phyloP scores from a whole-genome alignment of 2,113 vertebrate genomes.

The Hydropotes inermis region DNA sequence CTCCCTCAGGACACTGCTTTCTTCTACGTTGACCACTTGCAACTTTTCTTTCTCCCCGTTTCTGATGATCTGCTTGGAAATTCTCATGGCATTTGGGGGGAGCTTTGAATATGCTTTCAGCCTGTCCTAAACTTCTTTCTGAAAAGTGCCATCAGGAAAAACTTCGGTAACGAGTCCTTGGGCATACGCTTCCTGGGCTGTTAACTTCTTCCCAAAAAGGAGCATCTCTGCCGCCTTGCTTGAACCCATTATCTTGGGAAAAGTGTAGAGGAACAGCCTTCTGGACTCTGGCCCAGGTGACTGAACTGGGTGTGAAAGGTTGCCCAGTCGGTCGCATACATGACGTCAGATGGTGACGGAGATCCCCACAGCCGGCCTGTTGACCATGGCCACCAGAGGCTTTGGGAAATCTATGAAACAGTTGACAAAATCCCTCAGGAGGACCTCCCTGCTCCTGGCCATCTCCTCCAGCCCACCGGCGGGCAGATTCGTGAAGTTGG shows the following conservation, averaged over 20 bases:
- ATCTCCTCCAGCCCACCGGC: conserved; percentile 76
- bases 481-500: conserved; percentile 82
- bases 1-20: conserved; percentile 83
- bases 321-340: conserved; percentile 87
- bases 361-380: conserved; percentile 89
- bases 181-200: conserved; percentile 88
- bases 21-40: conserved; percentile 83
- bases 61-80: conserved; percentile 91
- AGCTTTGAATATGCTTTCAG: conserved; percentile 86
- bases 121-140: conserved; percentile 89
- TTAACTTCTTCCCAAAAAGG: conserved; percentile 93
- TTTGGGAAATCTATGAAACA: conserved; percentile 91
- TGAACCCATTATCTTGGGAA: conserved; percentile 90
- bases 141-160: conserved; percentile 90
- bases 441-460: conserved; percentile 65
- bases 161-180: conserved; percentile 91
- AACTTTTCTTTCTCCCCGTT: conserved; percentile 86
- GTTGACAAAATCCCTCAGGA: conserved; percentile 84
- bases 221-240: conserved; percentile 91
- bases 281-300: conserved; percentile 86
- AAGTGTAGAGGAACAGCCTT: conserved; percentile 91
- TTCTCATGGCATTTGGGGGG: conserved; percentile 86
- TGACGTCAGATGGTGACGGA: conserved; percentile 85
- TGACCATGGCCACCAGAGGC: conserved; percentile 87
- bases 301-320: conserved; percentile 89